phyloP scores from a whole-genome alignment of 2,113 vertebrate species.

The Sapajus apella region DNA sequence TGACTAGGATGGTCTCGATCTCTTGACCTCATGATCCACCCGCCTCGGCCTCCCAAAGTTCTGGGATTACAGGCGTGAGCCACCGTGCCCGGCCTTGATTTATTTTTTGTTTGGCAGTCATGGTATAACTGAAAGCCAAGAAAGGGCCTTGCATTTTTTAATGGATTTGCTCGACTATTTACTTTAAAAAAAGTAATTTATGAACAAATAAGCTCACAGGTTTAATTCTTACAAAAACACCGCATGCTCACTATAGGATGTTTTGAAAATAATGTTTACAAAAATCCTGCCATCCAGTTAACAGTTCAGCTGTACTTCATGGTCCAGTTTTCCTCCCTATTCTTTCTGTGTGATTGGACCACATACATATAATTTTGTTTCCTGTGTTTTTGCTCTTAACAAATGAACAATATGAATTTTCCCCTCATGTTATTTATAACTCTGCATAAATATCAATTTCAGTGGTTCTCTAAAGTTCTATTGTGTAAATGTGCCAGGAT shows the following conservation, averaged over 20 bases:
- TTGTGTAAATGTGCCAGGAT: slow-evolving; percentile 19
- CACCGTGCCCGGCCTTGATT: no score
- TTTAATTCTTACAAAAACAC: background rate
- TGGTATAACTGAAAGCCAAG: background rate
- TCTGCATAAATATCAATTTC: slow-evolving; percentile 18
- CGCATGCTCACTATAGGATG: background rate
- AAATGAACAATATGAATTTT: slow-evolving; percentile 59
- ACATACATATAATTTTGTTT: slow-evolving; percentile 60
- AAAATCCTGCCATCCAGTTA: background rate
- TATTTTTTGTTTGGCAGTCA: background rate
- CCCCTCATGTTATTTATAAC: slow-evolving; percentile 65
- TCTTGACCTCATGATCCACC: no score
- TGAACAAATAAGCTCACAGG: background rate
- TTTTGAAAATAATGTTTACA: slow-evolving; percentile 24
- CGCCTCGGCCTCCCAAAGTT: no score
- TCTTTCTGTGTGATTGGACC: slow-evolving; percentile 39
- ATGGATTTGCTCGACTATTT: background rate
- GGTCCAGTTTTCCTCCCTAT: slow-evolving; percentile 35
- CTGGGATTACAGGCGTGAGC: no score
- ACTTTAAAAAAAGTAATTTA: background rate
- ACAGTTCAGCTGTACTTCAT: background rate
- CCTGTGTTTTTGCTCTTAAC: slow-evolving; percentile 63
- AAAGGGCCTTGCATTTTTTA: background rate
- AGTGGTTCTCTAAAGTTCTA: background rate
- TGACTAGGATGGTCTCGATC: no score